A percentile compares a stretch with the other conserved stretches of the same genome.
Evolutionary conservation across 2,888 invertebrate species (phyloP).

Genomic region (Taphrorychus bicolor): DNA sequence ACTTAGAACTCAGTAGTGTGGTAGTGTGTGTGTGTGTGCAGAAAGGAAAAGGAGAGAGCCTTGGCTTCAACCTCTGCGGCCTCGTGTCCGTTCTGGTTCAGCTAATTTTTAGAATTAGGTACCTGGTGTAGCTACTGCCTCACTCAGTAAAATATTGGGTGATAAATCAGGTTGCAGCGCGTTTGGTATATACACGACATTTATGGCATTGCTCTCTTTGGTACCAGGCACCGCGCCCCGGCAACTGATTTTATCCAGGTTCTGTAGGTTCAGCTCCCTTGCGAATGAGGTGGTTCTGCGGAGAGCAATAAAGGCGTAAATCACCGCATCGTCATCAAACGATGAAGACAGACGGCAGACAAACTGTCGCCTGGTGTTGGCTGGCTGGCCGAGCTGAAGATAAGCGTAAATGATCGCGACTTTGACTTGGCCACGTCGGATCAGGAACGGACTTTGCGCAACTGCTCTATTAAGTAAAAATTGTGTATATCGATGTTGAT

Average conservation of each 20-base stretch:
- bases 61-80: neutral
- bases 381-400: constrained; percentile 17
- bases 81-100: neutral
- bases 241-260: too few relatives aligned
- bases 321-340: constrained; percentile 23
- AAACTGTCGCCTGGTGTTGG: constrained; percentile 27
- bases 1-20: neutral
- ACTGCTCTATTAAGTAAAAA: too few relatives aligned
- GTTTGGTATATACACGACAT: too few relatives aligned
- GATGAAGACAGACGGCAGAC: constrained; percentile 34
- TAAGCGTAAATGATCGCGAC: constrained; percentile 24
- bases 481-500: too few relatives aligned
- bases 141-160: neutral
- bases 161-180: too few relatives aligned
- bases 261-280: neutral
- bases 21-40: neutral
- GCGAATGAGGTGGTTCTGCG: neutral
- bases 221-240: too few relatives aligned
- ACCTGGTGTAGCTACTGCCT: too few relatives aligned
- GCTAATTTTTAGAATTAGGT: too few relatives aligned
- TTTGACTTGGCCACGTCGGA: neutral
- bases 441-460: neutral
- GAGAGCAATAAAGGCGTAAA: constrained; percentile 10
- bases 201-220: too few relatives aligned
- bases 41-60: neutral